Percentiles rank a stretch among this genome's conserved stretches.
These are phyloP conservation scores for Ypsolopha scabrella DNA, from an alignment of 2,888 invertebrate genomes.

Conservation along the genomic window DNA sequence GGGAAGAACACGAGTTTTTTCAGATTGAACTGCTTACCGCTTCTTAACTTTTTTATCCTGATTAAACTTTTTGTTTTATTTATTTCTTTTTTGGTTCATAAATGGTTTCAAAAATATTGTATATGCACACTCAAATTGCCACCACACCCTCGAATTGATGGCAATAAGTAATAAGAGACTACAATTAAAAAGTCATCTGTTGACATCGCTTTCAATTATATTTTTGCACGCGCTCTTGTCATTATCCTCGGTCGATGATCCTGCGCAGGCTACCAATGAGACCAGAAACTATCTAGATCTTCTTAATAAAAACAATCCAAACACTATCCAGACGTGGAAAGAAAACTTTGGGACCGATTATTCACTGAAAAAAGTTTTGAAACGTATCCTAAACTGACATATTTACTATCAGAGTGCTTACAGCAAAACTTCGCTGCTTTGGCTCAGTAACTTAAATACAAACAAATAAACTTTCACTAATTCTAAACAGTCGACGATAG, in stretches of 20 bases:
- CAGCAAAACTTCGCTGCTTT: not conserved
- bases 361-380: not conserved
- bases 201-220: no score
- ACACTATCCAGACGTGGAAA: not conserved
- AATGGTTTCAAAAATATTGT: no score
- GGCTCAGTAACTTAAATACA: not conserved
- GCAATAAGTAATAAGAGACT: not conserved
- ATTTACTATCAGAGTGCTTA: no score
- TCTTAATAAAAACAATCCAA: not conserved
- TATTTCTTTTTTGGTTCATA: no score
- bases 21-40: no score
- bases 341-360: not conserved
- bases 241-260: not conserved
- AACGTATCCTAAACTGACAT: no score
- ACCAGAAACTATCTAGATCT: slow-evolving; percentile 1
- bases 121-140: no score
- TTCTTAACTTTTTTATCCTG: no score
- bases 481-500: slow-evolving; percentile 57
- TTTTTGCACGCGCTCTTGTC: no score
- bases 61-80: no score
- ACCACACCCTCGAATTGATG: no score
- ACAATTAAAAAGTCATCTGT: not conserved
- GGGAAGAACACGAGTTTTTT: no score
- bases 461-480: slow-evolving; percentile 38
- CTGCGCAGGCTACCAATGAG: not conserved